These are phyloP conservation scores for Dromiciops gliroides DNA, from an alignment of 2,113 vertebrate species.

Conservation along the genomic window DNA sequence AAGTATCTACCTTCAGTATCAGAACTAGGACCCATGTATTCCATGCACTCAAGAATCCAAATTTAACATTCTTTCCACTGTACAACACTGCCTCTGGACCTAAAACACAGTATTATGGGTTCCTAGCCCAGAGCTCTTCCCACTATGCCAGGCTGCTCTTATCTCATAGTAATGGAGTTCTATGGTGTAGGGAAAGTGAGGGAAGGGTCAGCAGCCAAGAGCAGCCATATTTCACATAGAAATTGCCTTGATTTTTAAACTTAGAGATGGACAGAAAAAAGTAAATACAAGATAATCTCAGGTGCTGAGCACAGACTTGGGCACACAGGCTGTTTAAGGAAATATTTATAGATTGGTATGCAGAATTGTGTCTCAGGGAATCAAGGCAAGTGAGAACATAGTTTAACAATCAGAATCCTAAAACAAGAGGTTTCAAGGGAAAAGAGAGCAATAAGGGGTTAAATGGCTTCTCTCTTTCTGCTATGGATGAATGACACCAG, in stretches of 20 bases:
- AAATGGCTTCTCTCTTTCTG: background rate
- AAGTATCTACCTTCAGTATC: background rate
- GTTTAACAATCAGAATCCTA: background rate
- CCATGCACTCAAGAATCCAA: background rate
- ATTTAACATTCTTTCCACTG: background rate
- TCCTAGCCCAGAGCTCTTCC: background rate
- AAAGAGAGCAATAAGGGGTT: background rate
- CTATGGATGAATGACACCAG: background rate
- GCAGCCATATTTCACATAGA: background rate
- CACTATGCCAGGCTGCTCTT: background rate
- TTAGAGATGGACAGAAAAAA: background rate
- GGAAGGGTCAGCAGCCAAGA: background rate
- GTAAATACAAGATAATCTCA: background rate
- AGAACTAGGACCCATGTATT: background rate
- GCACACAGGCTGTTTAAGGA: background rate
- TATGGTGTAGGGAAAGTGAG: background rate
- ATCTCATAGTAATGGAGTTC: background rate
- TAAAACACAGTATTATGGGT: background rate
- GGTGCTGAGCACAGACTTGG: background rate
- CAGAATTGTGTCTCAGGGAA: background rate
- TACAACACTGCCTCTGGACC: background rate
- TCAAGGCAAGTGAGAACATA: background rate
- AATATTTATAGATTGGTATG: background rate
- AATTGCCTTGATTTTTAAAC: background rate
- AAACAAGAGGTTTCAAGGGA: background rate